phyloP scores from a whole-genome alignment of 2,888 invertebrate species.

The Caenorhabditis wallacei region DNA sequence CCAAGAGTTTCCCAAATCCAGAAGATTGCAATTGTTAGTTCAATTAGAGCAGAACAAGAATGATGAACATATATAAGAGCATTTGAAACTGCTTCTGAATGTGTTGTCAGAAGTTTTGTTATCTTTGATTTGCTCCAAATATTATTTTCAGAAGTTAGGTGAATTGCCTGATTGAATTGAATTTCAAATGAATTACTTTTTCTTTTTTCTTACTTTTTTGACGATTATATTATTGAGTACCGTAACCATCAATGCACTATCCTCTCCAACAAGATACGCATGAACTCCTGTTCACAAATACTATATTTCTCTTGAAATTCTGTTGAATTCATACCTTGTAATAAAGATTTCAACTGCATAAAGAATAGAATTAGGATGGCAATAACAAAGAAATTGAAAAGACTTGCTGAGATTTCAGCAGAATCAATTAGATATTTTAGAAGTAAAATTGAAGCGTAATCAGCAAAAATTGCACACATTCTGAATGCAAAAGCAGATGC shows the following conservation, averaged over 20 bases:
- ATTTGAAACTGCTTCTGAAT: slow-evolving; percentile 65
- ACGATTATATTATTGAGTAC: slow-evolving; percentile 62
- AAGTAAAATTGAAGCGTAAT: slow-evolving; percentile 58
- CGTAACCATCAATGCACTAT: slow-evolving; percentile 56
- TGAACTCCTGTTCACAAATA: slow-evolving; percentile 55
- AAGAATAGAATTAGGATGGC: slow-evolving; percentile 65
- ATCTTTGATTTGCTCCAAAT: slow-evolving; percentile 60
- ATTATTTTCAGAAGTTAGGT: slow-evolving; percentile 50
- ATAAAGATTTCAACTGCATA: slow-evolving; percentile 60
- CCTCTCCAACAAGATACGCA: slow-evolving; percentile 60
- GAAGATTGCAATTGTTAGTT: slow-evolving; percentile 63
- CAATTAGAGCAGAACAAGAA: slow-evolving; percentile 61
- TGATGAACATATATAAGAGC: slow-evolving; percentile 63
- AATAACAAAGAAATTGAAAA: slow-evolving; percentile 62
- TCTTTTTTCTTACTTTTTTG: slow-evolving; percentile 54
- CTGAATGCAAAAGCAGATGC: slow-evolving; percentile 45
- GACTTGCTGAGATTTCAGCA: slow-evolving; percentile 53
- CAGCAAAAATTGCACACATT: slow-evolving; percentile 54
- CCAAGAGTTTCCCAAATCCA: slow-evolving; percentile 70
- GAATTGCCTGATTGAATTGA: slow-evolving; percentile 30
- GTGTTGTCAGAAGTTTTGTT: slow-evolving; percentile 66
- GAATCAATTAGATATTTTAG: slow-evolving; percentile 61
- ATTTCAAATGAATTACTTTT: not conserved
- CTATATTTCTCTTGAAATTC: not conserved
- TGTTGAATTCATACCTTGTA: slow-evolving; percentile 23